Conservation (phyloP, 2,888 invertebrate species). For the Cantharis rustica region DNA sequence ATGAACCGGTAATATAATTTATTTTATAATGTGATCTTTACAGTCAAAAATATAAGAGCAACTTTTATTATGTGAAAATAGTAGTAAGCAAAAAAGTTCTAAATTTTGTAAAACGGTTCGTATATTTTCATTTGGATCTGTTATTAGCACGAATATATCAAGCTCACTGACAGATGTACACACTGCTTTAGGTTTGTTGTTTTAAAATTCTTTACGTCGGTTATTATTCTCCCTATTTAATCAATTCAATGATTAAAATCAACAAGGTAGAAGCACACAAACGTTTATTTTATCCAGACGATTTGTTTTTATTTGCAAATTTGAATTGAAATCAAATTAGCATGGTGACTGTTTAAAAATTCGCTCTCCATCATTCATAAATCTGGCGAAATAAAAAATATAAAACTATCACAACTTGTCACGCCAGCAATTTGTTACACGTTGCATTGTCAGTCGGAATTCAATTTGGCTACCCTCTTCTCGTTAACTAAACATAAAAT, state of each 20-base stretch:
- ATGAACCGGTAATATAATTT: neutral
- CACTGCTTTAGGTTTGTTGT: slow-evolving; percentile 31
- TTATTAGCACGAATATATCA: slow-evolving; percentile 37
- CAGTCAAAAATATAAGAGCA: neutral
- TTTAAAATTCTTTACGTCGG: slow-evolving; percentile 23
- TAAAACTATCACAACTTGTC: slow-evolving; percentile 26
- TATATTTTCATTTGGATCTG: slow-evolving; percentile 38
- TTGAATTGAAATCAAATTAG: slow-evolving; percentile 30
- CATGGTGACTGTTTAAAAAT: slow-evolving; percentile 25
- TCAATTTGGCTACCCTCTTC: neutral
- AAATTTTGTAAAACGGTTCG: slow-evolving; percentile 35
- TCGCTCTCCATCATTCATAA: slow-evolving; percentile 30
- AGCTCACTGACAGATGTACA: slow-evolving; percentile 32
- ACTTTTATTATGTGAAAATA: neutral
- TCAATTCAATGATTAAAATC: slow-evolving; percentile 9
- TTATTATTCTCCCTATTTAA: slow-evolving; percentile 12
- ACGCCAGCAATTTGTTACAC: slow-evolving; percentile 24
- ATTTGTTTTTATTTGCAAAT: slow-evolving; percentile 13
- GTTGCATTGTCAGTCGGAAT: slow-evolving; percentile 1
- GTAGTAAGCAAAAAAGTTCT: slow-evolving; percentile 33
- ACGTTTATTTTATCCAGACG: slow-evolving; percentile 1
- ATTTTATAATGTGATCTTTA: neutral
- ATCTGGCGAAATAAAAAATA: slow-evolving; percentile 31
- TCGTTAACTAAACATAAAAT: neutral
- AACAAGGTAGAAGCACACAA: neutral